Base-by-base conservation (phyloP, 2,888 invertebrate species). In the Pseudococcus viburni region DNA sequence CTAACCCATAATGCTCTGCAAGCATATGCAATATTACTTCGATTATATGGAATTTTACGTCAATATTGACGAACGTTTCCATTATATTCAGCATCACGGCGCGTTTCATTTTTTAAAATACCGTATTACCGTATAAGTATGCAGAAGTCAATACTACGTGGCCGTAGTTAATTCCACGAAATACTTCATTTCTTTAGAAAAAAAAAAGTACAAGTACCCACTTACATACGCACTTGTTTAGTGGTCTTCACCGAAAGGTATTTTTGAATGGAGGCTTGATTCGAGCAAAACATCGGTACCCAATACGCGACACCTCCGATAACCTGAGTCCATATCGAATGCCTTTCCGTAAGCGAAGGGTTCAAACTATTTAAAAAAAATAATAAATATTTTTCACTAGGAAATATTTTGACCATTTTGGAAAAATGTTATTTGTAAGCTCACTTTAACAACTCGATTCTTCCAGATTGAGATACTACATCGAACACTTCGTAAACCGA, bases 191-290 rank as follows among this genome's bases (percentile, higher is more conserved):
- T n/a, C n/a, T n/a, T 42, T n/a, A n/a, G 5, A 42, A 42, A 42
- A 42, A 42, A 42, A 1, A 42, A 42, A n/a, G n/a, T n/a, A 11
- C 22, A 22, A 22, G 7, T 88, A 55, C 51, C 42, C 73, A 91
- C 91, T 91, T 91, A 94, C 94, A 93, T 93, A 91, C 95, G 94
- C 17, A 96, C 96, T 92, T 97, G 96, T 15, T 94, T 93, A 90
- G 97, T 94, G 46, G 93, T 94, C 91, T 96, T 95, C 4, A 98
- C 95, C 0, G 97, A 96, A 89, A 98, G 93, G 91, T 97, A 97
- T 91, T 98, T 96, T 92, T 98, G 98, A 64, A 98, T 95, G 59
- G 98, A 97, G 0, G 97, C 96, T 92, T 98, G 98, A 92, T 98
- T 98, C 84, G 97, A 96, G 91, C 96, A 96, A 92, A 97, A 97